Evolutionary conservation across 2,797 vertebrate genomes (phyloP).

Genomic region (Coluber constrictor): DNA sequence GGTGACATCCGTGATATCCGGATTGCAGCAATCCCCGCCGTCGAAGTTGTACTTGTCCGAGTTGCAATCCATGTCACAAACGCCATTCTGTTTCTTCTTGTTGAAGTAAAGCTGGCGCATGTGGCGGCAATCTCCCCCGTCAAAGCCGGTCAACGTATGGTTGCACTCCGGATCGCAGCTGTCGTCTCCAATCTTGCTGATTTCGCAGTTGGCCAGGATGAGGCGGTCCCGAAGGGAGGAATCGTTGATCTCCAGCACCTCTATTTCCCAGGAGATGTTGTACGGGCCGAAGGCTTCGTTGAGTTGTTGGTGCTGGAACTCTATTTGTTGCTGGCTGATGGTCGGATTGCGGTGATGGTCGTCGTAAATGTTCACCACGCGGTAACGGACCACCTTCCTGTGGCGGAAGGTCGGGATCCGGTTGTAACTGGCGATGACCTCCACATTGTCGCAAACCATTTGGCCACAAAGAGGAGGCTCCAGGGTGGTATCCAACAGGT

Average conservation of each 20-base stretch:
- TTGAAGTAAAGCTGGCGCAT: constrained; percentile 71
- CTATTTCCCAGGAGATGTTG: constrained; percentile 97
- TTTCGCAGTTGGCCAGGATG: constrained; percentile 94
- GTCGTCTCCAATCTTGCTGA: constrained; percentile 90
- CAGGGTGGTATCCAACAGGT: constrained; percentile 84
- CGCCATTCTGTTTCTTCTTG: constrained; percentile 85
- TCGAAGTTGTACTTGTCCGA: constrained; percentile 89
- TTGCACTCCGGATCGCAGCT: constrained; percentile 92
- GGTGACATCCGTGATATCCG: constrained; percentile 92
- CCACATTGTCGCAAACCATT: constrained; percentile 89
- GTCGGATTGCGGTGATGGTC: constrained; percentile 80
- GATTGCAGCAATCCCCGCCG: constrained; percentile 93
- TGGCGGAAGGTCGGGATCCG: constrained; percentile 82
- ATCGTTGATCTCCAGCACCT: constrained; percentile 88
- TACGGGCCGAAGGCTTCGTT: constrained; percentile 87
- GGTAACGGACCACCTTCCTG: constrained; percentile 89
- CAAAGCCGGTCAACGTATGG: constrained; percentile 90
- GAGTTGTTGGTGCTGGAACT: constrained; percentile 91
- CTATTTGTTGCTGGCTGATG: constrained; percentile 89
- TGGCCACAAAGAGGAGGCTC: constrained; percentile 94
- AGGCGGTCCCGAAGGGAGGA: constrained; percentile 89
- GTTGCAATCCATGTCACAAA: constrained; percentile 96
- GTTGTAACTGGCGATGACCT: constrained; percentile 92
- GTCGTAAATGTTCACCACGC: constrained; percentile 89
- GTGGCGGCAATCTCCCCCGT: constrained; percentile 87